Conservation (phyloP, 2,888 invertebrate species). For the Ischnus inquisitorius region DNA sequence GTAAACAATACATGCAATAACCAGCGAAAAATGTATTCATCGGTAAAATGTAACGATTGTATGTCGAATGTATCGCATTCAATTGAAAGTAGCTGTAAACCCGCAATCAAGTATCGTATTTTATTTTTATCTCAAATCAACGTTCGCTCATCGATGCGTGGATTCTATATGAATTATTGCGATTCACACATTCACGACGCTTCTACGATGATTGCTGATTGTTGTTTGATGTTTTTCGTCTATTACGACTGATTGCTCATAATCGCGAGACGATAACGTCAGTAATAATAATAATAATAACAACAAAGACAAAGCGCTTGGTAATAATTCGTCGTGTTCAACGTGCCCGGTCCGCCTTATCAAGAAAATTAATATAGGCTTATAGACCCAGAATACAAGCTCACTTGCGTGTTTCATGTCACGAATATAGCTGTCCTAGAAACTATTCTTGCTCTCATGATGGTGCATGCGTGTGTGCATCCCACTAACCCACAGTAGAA, state of each 20-base stretch:
- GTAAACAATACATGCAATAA: no score
- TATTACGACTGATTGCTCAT: slow-evolving; percentile 7
- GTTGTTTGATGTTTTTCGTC: neutral
- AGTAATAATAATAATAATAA: slow-evolving; percentile 26
- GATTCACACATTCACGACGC: neutral
- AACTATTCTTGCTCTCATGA: slow-evolving; percentile 59
- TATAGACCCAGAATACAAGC: slow-evolving; percentile 20
- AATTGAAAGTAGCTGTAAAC: no score
- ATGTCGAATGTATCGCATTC: no score
- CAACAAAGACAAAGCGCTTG: neutral
- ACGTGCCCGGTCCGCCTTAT: slow-evolving; percentile 41
- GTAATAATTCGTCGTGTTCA: slow-evolving; percentile 17
- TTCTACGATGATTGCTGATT: neutral
- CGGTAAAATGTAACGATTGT: no score
- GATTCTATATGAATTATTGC: neutral
- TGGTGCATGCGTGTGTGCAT: neutral
- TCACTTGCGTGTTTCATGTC: slow-evolving; percentile 53
- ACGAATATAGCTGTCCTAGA: slow-evolving; percentile 59
- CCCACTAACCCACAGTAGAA: slow-evolving; percentile 9
- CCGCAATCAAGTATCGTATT: no score
- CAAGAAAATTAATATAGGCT: slow-evolving; percentile 50
- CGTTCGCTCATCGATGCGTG: neutral
- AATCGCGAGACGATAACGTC: slow-evolving; percentile 11
- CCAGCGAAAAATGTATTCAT: no score
- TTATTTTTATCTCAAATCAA: neutral